Evolutionary conservation across 2,797 vertebrate species (phyloP), one percentile per base, ranked within the genome.

Genomic region (Sebastes matsubarae): DNA sequence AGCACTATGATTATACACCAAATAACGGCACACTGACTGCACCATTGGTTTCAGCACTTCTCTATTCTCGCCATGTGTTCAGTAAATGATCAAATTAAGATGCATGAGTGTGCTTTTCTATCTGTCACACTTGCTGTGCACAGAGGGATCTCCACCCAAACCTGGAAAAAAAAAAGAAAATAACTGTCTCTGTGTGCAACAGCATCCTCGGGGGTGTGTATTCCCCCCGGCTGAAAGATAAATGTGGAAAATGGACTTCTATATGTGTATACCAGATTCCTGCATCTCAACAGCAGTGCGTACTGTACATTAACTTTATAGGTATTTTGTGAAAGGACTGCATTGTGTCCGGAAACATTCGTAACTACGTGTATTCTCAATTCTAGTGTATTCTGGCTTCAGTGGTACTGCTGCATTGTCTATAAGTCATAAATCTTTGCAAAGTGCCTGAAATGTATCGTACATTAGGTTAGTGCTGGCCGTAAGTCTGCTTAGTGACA

Each of bases 41-140:
- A 68, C 87, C 81, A 80, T 77, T 83, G 83, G 68, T 71, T 89
- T 79, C 68, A 34, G 72, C 65, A 75, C 57, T 85, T 80, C 80
- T 82, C 83, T 57, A n/a, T 84, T 89, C 84, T 75, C 81, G 52
- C 84, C 84, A 69, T 87, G 82, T 89, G 88, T 83, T 90, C 78
- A 29, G 79, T 75, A 90, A 92, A 89, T 88, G 89, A 92, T 91
- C 75, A 86, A 88, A 91, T 93, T 88, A 89, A 88, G 89, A 91
- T 89, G 89, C 88, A 87, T 69, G 88, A 89, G 75, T 82, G 89
- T 87, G 88, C 87, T 84, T 86, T 87, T 80, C 88, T 88, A 79
- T 93, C 90, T 77, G 84, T 80, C 84, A 85, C 86, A 83, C 87
- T 85, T 4, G 80, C 89, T 81, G 86, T 87, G 87, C 88, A 88